These are phyloP conservation scores for Phylloscopus trochiloides DNA, from an alignment of 2,113 vertebrate genomes.

Conservation along the genomic window DNA sequence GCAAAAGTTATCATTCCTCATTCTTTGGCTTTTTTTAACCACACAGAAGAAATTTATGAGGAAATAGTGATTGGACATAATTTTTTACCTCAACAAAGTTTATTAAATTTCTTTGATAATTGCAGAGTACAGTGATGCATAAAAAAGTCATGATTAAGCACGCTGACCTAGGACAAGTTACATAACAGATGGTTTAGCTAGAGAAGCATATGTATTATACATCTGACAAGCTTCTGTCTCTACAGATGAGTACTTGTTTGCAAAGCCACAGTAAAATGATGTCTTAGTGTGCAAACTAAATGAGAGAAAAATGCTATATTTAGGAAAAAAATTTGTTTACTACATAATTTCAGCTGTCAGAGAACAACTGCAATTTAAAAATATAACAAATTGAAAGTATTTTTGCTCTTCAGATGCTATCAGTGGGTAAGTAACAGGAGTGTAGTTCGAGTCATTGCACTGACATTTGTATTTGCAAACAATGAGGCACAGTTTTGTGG, in stretches of 20 bases:
- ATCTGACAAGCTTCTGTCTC: not conserved
- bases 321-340: not conserved
- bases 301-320: not conserved
- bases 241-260: not conserved
- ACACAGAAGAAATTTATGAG: not conserved
- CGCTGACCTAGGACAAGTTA: not conserved
- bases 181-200: not conserved
- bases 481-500: accelerated
- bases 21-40: not conserved
- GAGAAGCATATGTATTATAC: not conserved
- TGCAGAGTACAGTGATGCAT: not conserved
- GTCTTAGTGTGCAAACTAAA: not conserved
- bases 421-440: not conserved
- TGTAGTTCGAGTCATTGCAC: not conserved
- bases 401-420: not conserved
- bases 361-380: not conserved
- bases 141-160: not conserved
- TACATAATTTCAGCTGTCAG: not conserved
- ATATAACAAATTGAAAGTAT: not conserved
- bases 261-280: not conserved
- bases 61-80: not conserved
- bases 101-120: not conserved
- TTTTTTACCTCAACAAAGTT: not conserved
- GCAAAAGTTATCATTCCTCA: not conserved
- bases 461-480: not conserved